Evolutionary conservation across 2,888 invertebrate species (phyloP).

Genomic region (Yponomeuta malinellus): DNA sequence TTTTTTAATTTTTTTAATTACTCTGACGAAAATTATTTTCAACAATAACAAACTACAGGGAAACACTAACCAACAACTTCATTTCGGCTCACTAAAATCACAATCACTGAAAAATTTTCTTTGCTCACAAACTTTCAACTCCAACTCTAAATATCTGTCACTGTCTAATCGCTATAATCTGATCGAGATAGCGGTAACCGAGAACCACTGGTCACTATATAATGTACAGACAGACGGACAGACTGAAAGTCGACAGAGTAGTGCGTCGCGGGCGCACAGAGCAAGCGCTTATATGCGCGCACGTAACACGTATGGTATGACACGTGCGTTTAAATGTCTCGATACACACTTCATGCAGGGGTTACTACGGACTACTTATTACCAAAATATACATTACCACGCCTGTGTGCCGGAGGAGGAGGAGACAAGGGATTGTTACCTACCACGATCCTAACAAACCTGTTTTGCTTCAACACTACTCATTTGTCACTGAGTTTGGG

Average conservation of each 20-base stretch:
- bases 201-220: not conserved
- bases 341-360: not conserved
- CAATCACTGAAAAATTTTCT: not conserved
- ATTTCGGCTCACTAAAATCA: not conserved
- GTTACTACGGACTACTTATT: not conserved
- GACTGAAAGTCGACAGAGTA: not conserved
- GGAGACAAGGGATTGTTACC: too few relatives aligned
- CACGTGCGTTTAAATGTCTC: not conserved
- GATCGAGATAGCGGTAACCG: not conserved
- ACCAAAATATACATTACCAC: too few relatives aligned
- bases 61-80: slow-evolving; percentile 1
- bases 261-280: not conserved
- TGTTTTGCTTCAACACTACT: too few relatives aligned
- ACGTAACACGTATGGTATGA: not conserved
- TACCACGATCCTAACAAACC: too few relatives aligned
- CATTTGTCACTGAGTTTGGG: too few relatives aligned
- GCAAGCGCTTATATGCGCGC: not conserved
- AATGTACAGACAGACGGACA: slow-evolving; percentile 1
- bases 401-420: too few relatives aligned
- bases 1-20: too few relatives aligned
- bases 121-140: not conserved
- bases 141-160: not conserved
- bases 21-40: not conserved
- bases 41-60: not conserved
- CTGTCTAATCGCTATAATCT: not conserved